Conservation (phyloP, 2,113 vertebrate species). For the Rattus rattus region DNA sequence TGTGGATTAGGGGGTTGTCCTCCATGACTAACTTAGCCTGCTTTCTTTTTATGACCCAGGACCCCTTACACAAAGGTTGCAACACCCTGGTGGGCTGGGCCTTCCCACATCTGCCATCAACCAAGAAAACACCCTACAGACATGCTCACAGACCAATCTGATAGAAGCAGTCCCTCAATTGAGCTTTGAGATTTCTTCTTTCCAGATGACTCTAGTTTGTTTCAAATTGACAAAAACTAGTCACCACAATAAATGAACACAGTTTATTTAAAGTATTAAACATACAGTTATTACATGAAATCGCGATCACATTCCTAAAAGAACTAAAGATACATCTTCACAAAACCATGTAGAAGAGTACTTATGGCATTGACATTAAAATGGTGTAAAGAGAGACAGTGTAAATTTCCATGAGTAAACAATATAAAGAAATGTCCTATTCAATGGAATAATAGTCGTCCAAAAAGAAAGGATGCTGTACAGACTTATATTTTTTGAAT, state of each 20-base stretch:
- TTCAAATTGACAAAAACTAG: not conserved
- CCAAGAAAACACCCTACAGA: not conserved
- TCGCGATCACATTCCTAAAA: not conserved
- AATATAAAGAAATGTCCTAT: not conserved
- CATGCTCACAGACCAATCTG: not conserved
- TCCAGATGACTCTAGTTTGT: not conserved
- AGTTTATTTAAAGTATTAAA: not conserved
- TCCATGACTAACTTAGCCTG: not conserved
- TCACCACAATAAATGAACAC: not conserved
- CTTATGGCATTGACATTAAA: not conserved
- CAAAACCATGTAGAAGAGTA: slow-evolving; percentile 6
- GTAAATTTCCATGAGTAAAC: not conserved
- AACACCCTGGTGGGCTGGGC: not conserved
- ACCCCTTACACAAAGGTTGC: not conserved
- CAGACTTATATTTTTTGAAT: no score
- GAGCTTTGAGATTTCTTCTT: not conserved
- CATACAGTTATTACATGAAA: not conserved
- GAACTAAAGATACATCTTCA: not conserved
- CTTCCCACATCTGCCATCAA: not conserved
- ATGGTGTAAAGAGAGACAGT: not conserved
- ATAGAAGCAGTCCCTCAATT: not conserved
- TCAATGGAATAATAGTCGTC: not conserved
- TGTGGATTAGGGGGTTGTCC: not conserved
- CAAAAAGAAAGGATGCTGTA: not conserved
- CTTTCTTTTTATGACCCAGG: not conserved